These are phyloP conservation scores for Agrotis puta DNA, from an alignment of 2,888 invertebrate species.

Conservation along the genomic window DNA sequence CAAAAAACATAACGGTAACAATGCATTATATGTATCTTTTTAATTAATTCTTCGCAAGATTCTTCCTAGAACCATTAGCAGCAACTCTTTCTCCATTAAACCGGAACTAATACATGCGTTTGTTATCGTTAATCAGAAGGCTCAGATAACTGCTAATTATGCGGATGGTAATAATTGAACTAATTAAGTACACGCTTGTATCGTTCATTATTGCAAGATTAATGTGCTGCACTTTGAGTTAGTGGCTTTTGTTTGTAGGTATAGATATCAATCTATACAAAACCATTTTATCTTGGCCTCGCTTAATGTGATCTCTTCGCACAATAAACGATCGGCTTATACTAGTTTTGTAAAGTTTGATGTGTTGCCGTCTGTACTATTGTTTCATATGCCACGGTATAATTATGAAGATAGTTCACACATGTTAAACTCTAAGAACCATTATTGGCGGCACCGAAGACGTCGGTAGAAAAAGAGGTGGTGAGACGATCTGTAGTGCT, in stretches of 20 bases:
- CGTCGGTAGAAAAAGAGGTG: too few species aligned
- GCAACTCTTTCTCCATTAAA: slow-evolving; percentile 34
- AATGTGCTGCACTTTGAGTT: slow-evolving; percentile 17
- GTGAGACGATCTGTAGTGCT: too few species aligned
- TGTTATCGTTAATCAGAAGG: slow-evolving; percentile 50
- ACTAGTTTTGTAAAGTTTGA: too few species aligned
- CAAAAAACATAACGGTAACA: slow-evolving; percentile 11
- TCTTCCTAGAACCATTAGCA: slow-evolving; percentile 17
- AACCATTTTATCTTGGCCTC: too few species aligned
- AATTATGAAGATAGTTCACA: not conserved
- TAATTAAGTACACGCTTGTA: slow-evolving; percentile 51
- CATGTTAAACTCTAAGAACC: not conserved
- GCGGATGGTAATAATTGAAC: slow-evolving; percentile 53
- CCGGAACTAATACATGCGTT: slow-evolving; percentile 44
- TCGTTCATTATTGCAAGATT: slow-evolving; percentile 42
- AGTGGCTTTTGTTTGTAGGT: slow-evolving; percentile 23
- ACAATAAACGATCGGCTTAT: too few species aligned
- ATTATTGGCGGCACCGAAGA: too few species aligned
- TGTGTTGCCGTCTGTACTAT: not conserved
- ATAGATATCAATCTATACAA: too few species aligned
- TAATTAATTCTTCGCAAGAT: not conserved
- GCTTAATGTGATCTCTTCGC: too few species aligned
- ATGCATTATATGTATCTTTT: slow-evolving; percentile 6
- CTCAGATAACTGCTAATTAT: slow-evolving; percentile 55
- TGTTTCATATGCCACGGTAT: not conserved